Evolutionary conservation across 1,140 invertebrate species (phyloP).

Genomic region (Rhyacophila brunnea): DNA sequence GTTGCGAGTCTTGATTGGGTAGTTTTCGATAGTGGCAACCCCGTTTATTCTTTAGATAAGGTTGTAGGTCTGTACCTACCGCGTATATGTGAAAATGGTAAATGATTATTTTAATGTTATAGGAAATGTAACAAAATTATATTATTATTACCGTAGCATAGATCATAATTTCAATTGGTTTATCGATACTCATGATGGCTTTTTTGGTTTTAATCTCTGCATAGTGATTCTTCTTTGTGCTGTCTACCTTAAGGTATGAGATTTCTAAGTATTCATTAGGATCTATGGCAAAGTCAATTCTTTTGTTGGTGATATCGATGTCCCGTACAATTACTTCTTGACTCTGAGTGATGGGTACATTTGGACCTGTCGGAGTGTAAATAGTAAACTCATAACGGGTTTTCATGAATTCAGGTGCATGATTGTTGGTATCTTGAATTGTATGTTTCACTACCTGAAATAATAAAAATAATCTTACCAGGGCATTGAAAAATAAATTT

Average conservation of each 20-base stretch:
- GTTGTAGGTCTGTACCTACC: too few relatives aligned
- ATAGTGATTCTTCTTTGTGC: slow-evolving; percentile 7
- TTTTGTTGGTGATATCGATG: slow-evolving; percentile 20
- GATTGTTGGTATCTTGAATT: slow-evolving; percentile 27
- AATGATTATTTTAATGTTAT: too few relatives aligned
- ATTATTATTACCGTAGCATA: slow-evolving; percentile 22
- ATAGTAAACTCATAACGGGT: slow-evolving; percentile 9
- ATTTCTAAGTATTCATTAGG: slow-evolving; percentile 18
- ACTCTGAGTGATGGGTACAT: slow-evolving; percentile 11
- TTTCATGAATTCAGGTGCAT: slow-evolving; percentile 16
- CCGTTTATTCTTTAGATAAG: too few relatives aligned
- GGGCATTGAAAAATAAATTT: too few relatives aligned
- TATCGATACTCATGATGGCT: slow-evolving; percentile 4
- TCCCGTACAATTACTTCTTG: slow-evolving; percentile 16
- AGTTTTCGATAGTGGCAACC: too few relatives aligned
- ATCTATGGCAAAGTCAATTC: slow-evolving; percentile 15
- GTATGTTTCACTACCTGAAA: slow-evolving; percentile 6
- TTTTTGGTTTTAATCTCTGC: slow-evolving; percentile 12
- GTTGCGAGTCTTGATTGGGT: too few relatives aligned
- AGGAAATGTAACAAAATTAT: too few relatives aligned
- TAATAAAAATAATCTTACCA: neutral
- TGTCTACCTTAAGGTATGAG: slow-evolving; percentile 1
- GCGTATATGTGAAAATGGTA: too few relatives aligned
- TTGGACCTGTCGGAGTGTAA: slow-evolving; percentile 13
- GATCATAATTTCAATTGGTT: slow-evolving; percentile 8